These are phyloP conservation scores for Sepiola atlantica DNA, from an alignment of 2,888 invertebrate species.

Conservation along the genomic window DNA sequence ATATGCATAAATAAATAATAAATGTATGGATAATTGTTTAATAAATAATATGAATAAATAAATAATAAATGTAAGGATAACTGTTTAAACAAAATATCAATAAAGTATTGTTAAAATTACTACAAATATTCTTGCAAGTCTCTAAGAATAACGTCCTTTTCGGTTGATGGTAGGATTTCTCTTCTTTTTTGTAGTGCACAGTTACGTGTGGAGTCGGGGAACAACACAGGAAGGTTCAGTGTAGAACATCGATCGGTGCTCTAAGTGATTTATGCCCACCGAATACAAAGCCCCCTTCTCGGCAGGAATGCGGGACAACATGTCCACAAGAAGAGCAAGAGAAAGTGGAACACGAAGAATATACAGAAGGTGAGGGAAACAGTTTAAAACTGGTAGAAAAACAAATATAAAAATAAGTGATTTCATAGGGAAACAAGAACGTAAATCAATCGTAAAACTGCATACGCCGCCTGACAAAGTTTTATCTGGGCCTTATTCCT, in stretches of 20 bases:
- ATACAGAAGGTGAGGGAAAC: slow-evolving; percentile 41
- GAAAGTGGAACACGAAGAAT: slow-evolving; percentile 43
- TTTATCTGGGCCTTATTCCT: too few species aligned
- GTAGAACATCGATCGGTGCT: slow-evolving; percentile 63
- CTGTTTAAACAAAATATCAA: too few species aligned
- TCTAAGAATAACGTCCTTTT: background rate
- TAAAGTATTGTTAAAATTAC: too few species aligned
- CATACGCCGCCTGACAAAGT: too few species aligned
- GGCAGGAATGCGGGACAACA: slow-evolving; percentile 62
- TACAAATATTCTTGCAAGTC: too few species aligned
- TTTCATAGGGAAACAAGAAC: too few species aligned
- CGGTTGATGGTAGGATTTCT: background rate
- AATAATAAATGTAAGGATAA: background rate
- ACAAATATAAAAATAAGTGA: background rate
- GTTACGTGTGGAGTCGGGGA: slow-evolving; percentile 66
- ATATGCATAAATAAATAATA: too few species aligned
- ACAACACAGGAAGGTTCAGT: slow-evolving; percentile 66
- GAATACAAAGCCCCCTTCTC: slow-evolving; percentile 57
- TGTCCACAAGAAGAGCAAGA: slow-evolving; percentile 57
- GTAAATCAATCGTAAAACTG: too few species aligned
- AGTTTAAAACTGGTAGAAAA: background rate
- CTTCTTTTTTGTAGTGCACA: slow-evolving; percentile 63
- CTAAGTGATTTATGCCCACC: slow-evolving; percentile 61
- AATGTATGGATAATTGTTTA: too few species aligned
- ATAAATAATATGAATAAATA: too few species aligned